Base-by-base conservation (phyloP, 2,888 invertebrate genomes). In the Celastrina argiolus region DNA sequence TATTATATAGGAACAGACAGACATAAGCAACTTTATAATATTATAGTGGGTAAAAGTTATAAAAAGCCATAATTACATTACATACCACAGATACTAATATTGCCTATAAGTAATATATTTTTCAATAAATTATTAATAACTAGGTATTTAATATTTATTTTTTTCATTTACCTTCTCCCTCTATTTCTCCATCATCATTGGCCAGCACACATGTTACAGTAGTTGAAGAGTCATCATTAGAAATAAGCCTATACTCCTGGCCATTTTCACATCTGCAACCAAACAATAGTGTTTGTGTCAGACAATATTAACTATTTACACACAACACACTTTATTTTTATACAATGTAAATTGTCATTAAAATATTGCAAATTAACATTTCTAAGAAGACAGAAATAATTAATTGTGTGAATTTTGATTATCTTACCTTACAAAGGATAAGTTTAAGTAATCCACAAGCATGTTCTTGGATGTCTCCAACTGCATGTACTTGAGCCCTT, bases 131-230 rank as follows among this genome's bases (percentile, higher is more conserved):
- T 31, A 31, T 31, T 31, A 31, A 3, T 31, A 31, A 3, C 31
- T 31, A 31, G 31, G 1, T 5, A 14, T 14, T 2, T n/a, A 41
- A 2, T 18, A 0, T 3, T 8, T 18, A 45, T 45, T 45, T 8
- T 18, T 2, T 18, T 18, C 8, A 3, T 18, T 45, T 12, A 26
- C 56, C 65, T 59, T 68, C 70, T 78, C 81, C 51, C 63, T 63
- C 68, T 71, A 79, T 79, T 12, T 78, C 79, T 12, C 66, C 72
- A 2, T 77, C 80, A 1, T 85, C 86, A 14, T 80, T 82, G 14
- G 82, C 69, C n/a, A 89, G 74, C 0, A 89, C 85, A 41, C 88
- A 88, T 0, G 88, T 84, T 64, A 88, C 83, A 0, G 86, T 83
- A 0, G 76, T 75, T 0, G 81, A 51, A 12, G 51, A 83, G 10